Base-by-base conservation (phyloP, 2,888 invertebrate species). In the Saturnia pavonia region DNA sequence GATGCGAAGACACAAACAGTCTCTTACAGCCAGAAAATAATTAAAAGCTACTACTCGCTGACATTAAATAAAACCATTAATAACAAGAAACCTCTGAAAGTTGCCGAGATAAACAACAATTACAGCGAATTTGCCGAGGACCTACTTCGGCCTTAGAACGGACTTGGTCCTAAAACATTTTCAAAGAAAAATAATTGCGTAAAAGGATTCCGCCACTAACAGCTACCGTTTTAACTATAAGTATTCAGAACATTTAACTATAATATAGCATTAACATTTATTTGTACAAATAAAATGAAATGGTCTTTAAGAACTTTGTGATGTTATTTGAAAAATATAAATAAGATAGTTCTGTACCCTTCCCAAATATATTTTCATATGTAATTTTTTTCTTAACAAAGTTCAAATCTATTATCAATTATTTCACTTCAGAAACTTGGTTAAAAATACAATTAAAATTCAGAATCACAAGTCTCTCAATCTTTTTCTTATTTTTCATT, bases 41-140 rank as follows among this genome's bases (percentile, higher is more conserved):
- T 92, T 91, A 90, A 91, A 90, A 88, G 86, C 85, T 88, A 87
- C 85, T 84, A 85, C 81, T 88, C 77, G 82, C 82, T 85, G 88
- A 88, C 88, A 85, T 87, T 87, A 88, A 87, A 91, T 86, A 90
- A 90, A 85, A 88, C 86, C 90, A 90, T 92, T 91, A 91, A 91
- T 91, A 89, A 91, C 84, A 83, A 80, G 87, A 84, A 88, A 84
- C 86, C 87, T 84, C 88, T 82, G 85, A 89, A 89, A 88, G 84
- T 88, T 87, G 82, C 81, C 82, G 82, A 90, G 88, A 90, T 91
- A 91, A 91, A 90, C 86, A 91, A 89, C 86, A 88, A 87, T 90
- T 89, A 88, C 85, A 80, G 80, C 78, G 82, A 88, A 84, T 87
- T 87, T 83, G 77, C 80, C 75, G 78, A 76, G 78, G 78, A 80